Evolutionary conservation across 2,113 vertebrate genomes (phyloP), one percentile per base, ranked within the genome.

Genomic region (Trachemys scripta): DNA sequence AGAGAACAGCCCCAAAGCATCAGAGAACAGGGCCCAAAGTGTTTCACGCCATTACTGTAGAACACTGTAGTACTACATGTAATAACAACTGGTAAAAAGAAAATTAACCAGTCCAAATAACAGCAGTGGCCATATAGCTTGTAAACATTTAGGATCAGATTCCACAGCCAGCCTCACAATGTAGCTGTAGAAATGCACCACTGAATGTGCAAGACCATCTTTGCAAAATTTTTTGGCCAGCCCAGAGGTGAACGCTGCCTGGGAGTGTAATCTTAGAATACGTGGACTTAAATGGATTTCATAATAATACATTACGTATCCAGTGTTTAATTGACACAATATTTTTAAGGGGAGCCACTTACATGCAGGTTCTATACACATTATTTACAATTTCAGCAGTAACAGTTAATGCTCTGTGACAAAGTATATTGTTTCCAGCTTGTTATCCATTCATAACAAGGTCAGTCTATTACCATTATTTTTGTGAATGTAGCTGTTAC

Each of bases 361-460:
- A 96, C 94, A 81, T 91, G 84, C 53, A 95, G 84, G 87, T 93
- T 95, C 95, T 89, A 49, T 94, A 92, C 96, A 93, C 94, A 92
- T 97, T 97, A 97, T 97, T 98, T 97, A 95, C 95, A 95, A 96
- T 97, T 96, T 95, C 96, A 97, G 96, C 95, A 94, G 82, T 96
- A 96, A 97, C 90, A 97, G 97, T 98, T 97, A 98, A 98, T 97
- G 97, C 97, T 97, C 96, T 98, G 97, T 98, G 97, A 98, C 97
- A 98, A 98, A 98, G 95, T 96, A 82, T 98, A 97, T 98, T 98
- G 97, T 98, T 98, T 97, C 96, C 97, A 95, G 97, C 97, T 97
- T 98, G 97, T 98, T 98, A 98, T 98, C 95, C 97, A 95, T 97
- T 98, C 96, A 97, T 97, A 97, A 97, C 97, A 98, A 97, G 97